Evolutionary conservation across 1,140 invertebrate genomes (phyloP), one percentile per base, ranked within the genome.

Genomic region (Apis florea): DNA sequence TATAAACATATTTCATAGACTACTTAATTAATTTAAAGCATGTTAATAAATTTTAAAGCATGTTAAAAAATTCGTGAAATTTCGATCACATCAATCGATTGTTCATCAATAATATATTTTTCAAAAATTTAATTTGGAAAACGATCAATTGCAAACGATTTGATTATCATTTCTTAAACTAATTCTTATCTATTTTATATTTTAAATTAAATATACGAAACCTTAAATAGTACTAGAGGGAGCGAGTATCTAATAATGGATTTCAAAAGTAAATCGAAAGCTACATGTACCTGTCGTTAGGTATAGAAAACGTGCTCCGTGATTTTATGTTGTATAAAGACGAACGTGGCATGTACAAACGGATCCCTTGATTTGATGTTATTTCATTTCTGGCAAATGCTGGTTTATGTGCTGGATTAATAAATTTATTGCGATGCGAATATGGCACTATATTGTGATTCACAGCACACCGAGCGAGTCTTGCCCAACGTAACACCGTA

Each of bases 371-470:
- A 15, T 24, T 11, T 13, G 21, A 47, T 21, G 53, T 61, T 82
- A 76, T 26, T 69, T 82, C 64, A 76, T 82, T 61, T 69, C 80
- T 70, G 49, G 17, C 17, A 24, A 47, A 77, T 49, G 58, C 58
- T 66, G 58, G 72, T 77, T 64, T 31, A 53, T 53, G 51, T 53
- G 4, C 40, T 67, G 51, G 15, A 17, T 64, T 31, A 10, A 63
- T n/a, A 24, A 63, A 72, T 64, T 79, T 64, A 54, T 72, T 12
- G 26, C 17, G n/a, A 54, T 2, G 51, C 49, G 21, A 17, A 63
- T 24, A n/a, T 10, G 5, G 2, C 51, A 80, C 70, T 51, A 10
- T 19, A 15, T 9, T 59, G 8, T 3, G 12, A 11, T 12, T 58
- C 26, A 12, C 26, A 31, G 26, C n/a, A 47, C 58, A 64, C 58